Conservation (phyloP, 2,797 vertebrate species). For the Enteromius viviparus region DNA sequence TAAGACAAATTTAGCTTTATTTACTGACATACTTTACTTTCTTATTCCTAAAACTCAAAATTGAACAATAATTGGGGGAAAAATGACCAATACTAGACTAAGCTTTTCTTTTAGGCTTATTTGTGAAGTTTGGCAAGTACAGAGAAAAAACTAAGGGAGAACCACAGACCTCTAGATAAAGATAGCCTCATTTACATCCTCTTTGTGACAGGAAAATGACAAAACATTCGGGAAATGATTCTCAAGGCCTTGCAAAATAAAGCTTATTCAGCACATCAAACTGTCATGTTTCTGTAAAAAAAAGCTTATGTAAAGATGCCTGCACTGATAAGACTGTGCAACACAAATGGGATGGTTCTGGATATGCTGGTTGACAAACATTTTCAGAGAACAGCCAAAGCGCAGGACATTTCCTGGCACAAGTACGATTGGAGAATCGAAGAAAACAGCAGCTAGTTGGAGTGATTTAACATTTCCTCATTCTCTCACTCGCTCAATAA, state of each 20-base stretch:
- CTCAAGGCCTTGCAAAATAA: constrained; percentile 6
- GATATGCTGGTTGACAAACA: not conserved
- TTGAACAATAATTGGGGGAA: not conserved
- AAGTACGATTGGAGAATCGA: not conserved
- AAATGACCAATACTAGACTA: not conserved
- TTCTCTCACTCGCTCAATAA: not conserved
- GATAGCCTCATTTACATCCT: not conserved
- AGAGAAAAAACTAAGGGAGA: constrained; percentile 50
- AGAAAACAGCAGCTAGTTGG: not conserved
- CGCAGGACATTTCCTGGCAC: not conserved
- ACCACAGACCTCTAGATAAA: not conserved
- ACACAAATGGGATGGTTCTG: not conserved
- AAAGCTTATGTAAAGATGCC: not conserved
- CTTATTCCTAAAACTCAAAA: not conserved
- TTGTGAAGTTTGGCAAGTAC: constrained; percentile 57
- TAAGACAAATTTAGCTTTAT: not conserved
- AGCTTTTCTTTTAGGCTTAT: constrained; percentile 23
- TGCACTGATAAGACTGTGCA: not conserved
- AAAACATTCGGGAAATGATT: constrained; percentile 35
- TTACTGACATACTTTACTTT: not conserved
- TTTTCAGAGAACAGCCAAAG: constrained; percentile 9
- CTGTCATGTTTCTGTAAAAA: not conserved
- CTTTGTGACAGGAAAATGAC: constrained; percentile 3
- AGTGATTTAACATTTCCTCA: not conserved
- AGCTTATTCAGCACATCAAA: not conserved